phyloP scores from a whole-genome alignment of 2,888 invertebrate species.

The Cephus nigrinus region DNA sequence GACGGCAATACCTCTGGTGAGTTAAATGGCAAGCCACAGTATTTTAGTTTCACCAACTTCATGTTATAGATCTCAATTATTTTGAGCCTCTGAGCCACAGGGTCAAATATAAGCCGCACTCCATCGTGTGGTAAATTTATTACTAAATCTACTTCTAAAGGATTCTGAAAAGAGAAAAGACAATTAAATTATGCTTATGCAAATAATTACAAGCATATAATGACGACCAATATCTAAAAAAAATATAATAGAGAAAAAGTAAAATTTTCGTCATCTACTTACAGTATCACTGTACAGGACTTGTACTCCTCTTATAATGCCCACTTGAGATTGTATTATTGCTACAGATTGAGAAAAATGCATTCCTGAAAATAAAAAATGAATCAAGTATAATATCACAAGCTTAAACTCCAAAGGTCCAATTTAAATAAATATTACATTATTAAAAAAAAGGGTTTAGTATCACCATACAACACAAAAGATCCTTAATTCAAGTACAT shows the following conservation, averaged over 20 bases:
- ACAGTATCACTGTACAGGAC: conserved; percentile 96
- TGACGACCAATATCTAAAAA: neutral
- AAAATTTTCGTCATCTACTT: conserved; percentile 55
- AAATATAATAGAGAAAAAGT: neutral
- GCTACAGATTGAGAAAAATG: conserved; percentile 98
- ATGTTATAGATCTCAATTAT: conserved; percentile 98
- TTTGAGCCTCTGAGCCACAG: conserved; percentile 93
- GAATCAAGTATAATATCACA: neutral
- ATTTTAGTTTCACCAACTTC: conserved; percentile 96
- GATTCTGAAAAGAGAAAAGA: conserved; percentile 78
- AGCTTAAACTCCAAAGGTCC: neutral
- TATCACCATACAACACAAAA: neutral
- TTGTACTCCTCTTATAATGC: conserved; percentile 94
- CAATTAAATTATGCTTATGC: conserved; percentile 4
- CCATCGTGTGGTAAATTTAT: conserved; percentile 97
- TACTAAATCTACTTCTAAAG: conserved; percentile 93
- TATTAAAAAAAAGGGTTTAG: conserved; percentile 7
- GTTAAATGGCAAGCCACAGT: conserved; percentile 90
- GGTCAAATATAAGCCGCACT: conserved; percentile 95
- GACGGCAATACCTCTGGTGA: conserved; percentile 95
- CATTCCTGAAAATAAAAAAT: conserved; percentile 81
- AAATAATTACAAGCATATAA: neutral
- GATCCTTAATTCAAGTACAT: neutral
- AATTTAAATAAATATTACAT: neutral
- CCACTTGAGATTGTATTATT: conserved; percentile 96